Evolutionary conservation across 1,140 invertebrate genomes (phyloP).

Genomic region (Diorhabda sublineata): DNA sequence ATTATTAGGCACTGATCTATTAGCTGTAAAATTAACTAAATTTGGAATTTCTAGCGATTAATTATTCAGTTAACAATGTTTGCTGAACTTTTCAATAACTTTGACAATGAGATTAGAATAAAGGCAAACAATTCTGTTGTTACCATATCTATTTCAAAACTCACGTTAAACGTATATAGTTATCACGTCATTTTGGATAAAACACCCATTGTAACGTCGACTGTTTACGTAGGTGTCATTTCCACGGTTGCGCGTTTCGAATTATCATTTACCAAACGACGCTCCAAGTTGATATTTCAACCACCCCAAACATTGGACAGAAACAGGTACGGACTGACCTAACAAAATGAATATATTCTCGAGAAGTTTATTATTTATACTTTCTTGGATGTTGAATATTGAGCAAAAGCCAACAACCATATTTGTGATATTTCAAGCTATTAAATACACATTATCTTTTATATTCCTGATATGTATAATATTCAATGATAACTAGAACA

Average conservation of each 20-base stretch:
- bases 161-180: no score
- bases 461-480: background rate
- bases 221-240: background rate
- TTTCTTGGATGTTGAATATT: background rate
- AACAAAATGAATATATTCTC: background rate
- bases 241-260: background rate
- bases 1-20: no score
- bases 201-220: no score
- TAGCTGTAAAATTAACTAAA: no score
- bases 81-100: no score
- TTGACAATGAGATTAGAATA: no score
- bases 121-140: no score
- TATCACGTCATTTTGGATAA: no score
- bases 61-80: no score
- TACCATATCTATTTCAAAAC: no score
- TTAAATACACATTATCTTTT: background rate
- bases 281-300: background rate
- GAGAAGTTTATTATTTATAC: background rate
- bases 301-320: background rate
- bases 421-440: background rate
- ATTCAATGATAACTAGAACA: no score
- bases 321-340: background rate
- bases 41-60: no score
- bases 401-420: background rate
- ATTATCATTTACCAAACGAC: background rate